Percentiles rank a stretch among this genome's conserved stretches.
These are phyloP conservation scores for Leucopternis melanops DNA, from an alignment of 2,113 vertebrate genomes.

Conservation along the genomic window DNA sequence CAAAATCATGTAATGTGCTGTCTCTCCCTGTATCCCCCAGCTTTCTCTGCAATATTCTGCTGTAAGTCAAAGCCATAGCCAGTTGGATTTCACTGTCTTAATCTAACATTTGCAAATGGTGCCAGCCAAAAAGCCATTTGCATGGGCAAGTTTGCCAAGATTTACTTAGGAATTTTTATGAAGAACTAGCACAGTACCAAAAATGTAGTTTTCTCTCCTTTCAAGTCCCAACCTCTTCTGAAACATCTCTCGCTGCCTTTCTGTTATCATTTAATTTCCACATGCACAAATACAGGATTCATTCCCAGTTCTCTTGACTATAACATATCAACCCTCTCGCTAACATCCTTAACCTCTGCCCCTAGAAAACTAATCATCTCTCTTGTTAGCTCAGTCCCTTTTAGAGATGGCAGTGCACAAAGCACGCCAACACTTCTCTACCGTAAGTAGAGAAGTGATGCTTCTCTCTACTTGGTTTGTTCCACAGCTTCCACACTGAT, in stretches of 20 bases:
- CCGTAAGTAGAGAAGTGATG: conserved; percentile 18
- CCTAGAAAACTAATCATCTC: conserved; percentile 63
- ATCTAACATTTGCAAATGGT: conserved; percentile 1
- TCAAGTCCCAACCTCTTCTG: background rate
- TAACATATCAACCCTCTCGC: conserved; percentile 56
- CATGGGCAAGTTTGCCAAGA: background rate
- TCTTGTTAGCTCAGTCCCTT: conserved; percentile 55
- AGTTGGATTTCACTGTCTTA: background rate
- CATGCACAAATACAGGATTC: conserved; percentile 49
- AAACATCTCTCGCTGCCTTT: conserved; percentile 16
- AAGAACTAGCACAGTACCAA: conserved; percentile 3
- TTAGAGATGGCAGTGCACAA: conserved; percentile 51
- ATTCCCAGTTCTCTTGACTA: conserved; percentile 59
- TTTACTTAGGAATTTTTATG: conserved; percentile 24
- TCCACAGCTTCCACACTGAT: conserved; percentile 57
- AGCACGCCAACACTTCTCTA: conserved; percentile 52
- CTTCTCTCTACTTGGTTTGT: conserved; percentile 55
- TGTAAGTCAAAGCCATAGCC: background rate
- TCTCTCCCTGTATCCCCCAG: background rate
- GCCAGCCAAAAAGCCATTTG: conserved; percentile 22
- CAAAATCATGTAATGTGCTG: background rate
- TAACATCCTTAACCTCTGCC: conserved; percentile 63
- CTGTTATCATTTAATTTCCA: conserved; percentile 59
- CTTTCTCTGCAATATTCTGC: background rate
- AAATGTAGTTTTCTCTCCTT: conserved; percentile 10